These are phyloP conservation scores for Thoracochromis brauschi DNA, from an alignment of 2,113 vertebrate genomes.

Conservation along the genomic window DNA sequence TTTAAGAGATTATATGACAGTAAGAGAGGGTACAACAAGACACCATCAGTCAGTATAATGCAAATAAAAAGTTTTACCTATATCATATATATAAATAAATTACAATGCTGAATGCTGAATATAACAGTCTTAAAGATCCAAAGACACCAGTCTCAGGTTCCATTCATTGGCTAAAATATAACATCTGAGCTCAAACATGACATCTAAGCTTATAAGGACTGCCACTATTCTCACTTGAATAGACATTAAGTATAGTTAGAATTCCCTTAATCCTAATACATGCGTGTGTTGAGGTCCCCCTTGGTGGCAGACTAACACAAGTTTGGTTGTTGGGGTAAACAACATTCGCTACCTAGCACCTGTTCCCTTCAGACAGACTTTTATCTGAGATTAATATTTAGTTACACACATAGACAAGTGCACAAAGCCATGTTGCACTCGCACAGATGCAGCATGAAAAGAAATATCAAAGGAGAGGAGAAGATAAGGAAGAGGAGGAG, in stretches of 20 bases:
- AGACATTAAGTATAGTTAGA: background rate
- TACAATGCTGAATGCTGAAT: background rate
- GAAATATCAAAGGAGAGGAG: background rate
- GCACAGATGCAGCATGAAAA: slow-evolving; percentile 19
- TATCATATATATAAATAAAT: background rate
- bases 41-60: background rate
- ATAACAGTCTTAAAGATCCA: background rate
- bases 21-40: fast-evolving
- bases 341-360: background rate
- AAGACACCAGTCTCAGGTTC: background rate
- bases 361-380: background rate
- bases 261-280: no score
- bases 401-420: background rate
- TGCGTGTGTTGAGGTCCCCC: background rate
- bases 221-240: background rate
- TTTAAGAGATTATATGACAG: fast-evolving
- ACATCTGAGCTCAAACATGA: background rate
- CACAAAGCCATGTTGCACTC: background rate
- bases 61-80: fast-evolving
- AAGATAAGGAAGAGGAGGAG: slow-evolving; percentile 17
- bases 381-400: background rate
- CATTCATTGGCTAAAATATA: background rate
- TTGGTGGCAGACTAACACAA: background rate
- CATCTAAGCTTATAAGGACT: background rate
- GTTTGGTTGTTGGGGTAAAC: background rate